Conservation (phyloP, 1,140 invertebrate genomes). For the Rhyacophila brunnea region DNA sequence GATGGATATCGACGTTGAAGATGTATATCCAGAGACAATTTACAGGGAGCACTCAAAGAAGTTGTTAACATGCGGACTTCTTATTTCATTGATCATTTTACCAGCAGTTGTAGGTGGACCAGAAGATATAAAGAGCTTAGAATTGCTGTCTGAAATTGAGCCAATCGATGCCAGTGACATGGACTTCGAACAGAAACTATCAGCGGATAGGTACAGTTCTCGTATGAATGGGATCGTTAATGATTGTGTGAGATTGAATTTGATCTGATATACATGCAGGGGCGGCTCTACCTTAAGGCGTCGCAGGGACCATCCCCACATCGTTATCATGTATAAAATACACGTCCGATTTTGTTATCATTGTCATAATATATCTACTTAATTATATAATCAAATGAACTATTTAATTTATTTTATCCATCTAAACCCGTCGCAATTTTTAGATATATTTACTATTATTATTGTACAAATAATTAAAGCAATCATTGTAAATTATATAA, state of each 20-base stretch:
- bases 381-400: too few relatives aligned
- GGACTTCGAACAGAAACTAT: slow-evolving; percentile 12
- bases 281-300: too few relatives aligned
- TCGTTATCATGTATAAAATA: too few relatives aligned
- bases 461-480: too few relatives aligned
- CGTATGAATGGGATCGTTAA: slow-evolving; percentile 9
- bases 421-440: too few relatives aligned
- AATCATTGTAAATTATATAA: too few relatives aligned
- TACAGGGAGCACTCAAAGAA: neutral
- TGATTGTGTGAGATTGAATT: slow-evolving; percentile 7
- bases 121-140: slow-evolving; percentile 10
- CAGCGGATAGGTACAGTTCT: neutral
- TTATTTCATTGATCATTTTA: neutral
- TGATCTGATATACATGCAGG: too few relatives aligned
- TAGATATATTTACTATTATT: too few relatives aligned
- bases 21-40: neutral
- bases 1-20: slow-evolving; percentile 7
- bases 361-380: too few relatives aligned
- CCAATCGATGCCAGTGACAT: slow-evolving; percentile 3
- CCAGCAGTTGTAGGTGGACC: neutral
- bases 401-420: too few relatives aligned
- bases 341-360: too few relatives aligned
- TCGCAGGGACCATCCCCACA: too few relatives aligned
- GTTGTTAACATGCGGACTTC: neutral
- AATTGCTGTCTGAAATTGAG: slow-evolving; percentile 2